Evolutionary conservation across 2,797 vertebrate genomes (phyloP).

Genomic region (Xyrichtys novacula): DNA sequence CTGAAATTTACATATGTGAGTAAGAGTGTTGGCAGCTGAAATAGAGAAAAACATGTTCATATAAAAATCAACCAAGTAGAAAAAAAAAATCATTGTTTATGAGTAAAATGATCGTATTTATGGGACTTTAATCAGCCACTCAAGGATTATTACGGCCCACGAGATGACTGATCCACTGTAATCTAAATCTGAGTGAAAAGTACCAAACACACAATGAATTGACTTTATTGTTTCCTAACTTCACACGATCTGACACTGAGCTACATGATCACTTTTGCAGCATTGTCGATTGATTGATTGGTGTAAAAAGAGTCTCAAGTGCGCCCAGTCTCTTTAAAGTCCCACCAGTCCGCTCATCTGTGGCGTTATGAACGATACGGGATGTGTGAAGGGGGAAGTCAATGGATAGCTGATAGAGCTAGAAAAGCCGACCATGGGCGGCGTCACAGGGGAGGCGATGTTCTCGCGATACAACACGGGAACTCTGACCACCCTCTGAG

Average conservation of each 20-base stretch:
- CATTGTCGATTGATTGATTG: constrained; percentile 26
- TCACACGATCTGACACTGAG: neutral
- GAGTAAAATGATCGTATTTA: neutral
- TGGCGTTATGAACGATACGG: constrained; percentile 86
- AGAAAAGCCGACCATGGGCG: constrained; percentile 56
- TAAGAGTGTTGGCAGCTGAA: constrained; percentile 6
- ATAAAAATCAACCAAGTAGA: neutral
- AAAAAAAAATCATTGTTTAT: neutral
- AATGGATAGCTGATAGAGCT: constrained; percentile 84
- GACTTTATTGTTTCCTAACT: neutral
- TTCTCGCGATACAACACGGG: constrained; percentile 91
- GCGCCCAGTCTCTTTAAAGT: constrained; percentile 35
- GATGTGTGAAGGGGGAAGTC: constrained; percentile 82
- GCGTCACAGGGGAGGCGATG: constrained; percentile 67
- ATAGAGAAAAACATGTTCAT: neutral
- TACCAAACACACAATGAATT: neutral
- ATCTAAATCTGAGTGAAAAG: constrained; percentile 4
- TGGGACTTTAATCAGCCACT: constrained; percentile 11
- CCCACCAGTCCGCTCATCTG: constrained; percentile 91
- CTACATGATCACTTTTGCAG: constrained; percentile 11
- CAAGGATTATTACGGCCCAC: neutral
- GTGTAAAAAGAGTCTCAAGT: constrained; percentile 23
- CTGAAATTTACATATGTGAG: neutral
- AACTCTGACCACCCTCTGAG: constrained; percentile 88
- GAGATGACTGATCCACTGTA: neutral